Conservation (phyloP, 2,113 vertebrate species). For the Empidonax traillii region DNA sequence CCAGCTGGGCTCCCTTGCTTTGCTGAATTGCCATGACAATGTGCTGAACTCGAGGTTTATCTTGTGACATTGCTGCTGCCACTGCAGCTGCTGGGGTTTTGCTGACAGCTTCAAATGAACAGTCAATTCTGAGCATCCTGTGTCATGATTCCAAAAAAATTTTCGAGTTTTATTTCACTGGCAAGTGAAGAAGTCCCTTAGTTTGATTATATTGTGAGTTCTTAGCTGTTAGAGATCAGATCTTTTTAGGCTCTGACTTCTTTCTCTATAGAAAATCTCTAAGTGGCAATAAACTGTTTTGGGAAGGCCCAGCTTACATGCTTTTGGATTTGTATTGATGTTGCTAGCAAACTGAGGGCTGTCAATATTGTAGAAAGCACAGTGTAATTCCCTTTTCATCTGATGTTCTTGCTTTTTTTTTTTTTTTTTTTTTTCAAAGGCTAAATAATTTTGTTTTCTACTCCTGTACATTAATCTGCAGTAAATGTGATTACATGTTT, state of each 20-base stretch:
- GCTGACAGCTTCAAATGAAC: background rate
- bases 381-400: background rate
- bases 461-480: background rate
- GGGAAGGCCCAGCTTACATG: background rate
- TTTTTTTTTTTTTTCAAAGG: background rate
- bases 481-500: background rate
- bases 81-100: background rate
- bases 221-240: background rate
- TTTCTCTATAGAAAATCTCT: background rate
- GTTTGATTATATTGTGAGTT: background rate
- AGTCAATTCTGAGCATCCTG: background rate
- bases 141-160: background rate
- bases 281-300: background rate
- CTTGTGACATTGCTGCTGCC: background rate
- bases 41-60: background rate
- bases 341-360: background rate
- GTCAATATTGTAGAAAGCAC: background rate
- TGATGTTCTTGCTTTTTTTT: background rate
- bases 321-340: background rate
- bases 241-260: background rate
- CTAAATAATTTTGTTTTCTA: background rate
- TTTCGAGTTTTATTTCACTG: background rate
- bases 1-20: background rate
- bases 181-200: background rate
- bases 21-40: background rate